Base-by-base conservation (phyloP, 1,140 invertebrate species). In the Pachyrhynchus sulphureomaculatus region DNA sequence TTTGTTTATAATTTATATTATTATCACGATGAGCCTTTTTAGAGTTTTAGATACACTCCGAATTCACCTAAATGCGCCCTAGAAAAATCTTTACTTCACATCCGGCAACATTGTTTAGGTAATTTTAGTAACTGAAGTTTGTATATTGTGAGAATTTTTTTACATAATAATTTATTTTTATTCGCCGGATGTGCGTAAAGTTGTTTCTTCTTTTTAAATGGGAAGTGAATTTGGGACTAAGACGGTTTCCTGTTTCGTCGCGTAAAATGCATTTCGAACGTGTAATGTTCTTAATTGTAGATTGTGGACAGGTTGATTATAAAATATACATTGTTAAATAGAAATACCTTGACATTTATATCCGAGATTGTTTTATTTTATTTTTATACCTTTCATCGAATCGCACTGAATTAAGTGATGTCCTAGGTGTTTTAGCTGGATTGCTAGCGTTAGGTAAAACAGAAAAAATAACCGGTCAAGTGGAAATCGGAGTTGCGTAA, bases 261-360 rank as follows among this genome's bases (percentile, higher is more conserved):
- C 69, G 68, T 70, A 74, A 69, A 72, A 70, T 71, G 65, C 71
- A 68, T 15, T 45, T 72, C 71, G 67, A n/a, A 73, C 69, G 72
- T 73, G 72, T 75, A 75, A 74, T 75, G 73, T 75, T 76, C 73
- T 76, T 76, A 75, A 75, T 75, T 76, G 74, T 76, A 76, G 74
- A 76, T 74, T 75, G 74, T 76, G 74, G 74, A 75, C 72, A 72
- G 74, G 74, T 76, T 76, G 72, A 76, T 69, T 74, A 76, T 76
- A 74, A 76, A 72, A 70, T 76, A 76, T 76, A 75, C 72, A 76
- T 75, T 76, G 74, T 76, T 76, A 74, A 74, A 76, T 76, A 76
- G 73, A 76, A 76, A 75, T 75, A 74, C 72, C 74, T 72, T 75
- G 74, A 74, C 73, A 75, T 75, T 72, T 72, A 71, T 65, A 63